A percentile compares a stretch with the other conserved stretches of the same genome.
Conservation (phyloP, 2,797 vertebrate species). For the Xyrichtys novacula region DNA sequence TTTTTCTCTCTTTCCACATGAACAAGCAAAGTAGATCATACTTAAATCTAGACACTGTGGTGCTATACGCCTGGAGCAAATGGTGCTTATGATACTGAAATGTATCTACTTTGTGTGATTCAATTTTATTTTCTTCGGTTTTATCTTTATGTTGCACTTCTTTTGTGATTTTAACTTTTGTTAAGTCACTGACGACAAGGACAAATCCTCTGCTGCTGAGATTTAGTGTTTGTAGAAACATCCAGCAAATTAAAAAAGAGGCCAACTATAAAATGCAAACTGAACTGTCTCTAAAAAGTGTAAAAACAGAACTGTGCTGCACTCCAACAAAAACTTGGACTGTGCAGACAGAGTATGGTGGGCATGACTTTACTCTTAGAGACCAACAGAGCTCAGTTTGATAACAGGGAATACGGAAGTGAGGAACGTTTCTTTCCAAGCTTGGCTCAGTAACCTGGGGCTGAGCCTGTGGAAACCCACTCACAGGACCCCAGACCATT, state of each 20-base stretch:
- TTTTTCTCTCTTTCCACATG: constrained; percentile 50
- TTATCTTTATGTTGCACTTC: not conserved
- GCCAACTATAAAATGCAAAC: not conserved
- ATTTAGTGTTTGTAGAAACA: not conserved
- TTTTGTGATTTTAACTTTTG: not conserved
- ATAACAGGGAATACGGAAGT: not conserved
- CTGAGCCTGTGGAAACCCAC: not conserved
- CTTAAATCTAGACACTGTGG: constrained; percentile 17
- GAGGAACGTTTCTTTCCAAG: not conserved
- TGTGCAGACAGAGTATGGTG: not conserved
- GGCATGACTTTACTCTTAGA: not conserved
- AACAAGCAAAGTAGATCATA: constrained; percentile 29
- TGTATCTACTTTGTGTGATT: constrained; percentile 5
- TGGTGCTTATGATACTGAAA: constrained; percentile 31
- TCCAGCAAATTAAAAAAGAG: not conserved
- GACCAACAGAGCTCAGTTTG: not conserved
- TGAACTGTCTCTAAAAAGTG: not conserved
- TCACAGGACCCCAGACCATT: not conserved
- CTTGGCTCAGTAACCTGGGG: not conserved
- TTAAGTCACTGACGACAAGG: not conserved
- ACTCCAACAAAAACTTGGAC: not conserved
- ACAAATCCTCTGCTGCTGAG: not conserved
- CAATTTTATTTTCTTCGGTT: not conserved
- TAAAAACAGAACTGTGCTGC: not conserved
- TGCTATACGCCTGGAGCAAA: constrained; percentile 34